These are phyloP conservation scores for Eupeodes latifasciatus DNA, from an alignment of 2,888 invertebrate genomes.

Conservation along the genomic window DNA sequence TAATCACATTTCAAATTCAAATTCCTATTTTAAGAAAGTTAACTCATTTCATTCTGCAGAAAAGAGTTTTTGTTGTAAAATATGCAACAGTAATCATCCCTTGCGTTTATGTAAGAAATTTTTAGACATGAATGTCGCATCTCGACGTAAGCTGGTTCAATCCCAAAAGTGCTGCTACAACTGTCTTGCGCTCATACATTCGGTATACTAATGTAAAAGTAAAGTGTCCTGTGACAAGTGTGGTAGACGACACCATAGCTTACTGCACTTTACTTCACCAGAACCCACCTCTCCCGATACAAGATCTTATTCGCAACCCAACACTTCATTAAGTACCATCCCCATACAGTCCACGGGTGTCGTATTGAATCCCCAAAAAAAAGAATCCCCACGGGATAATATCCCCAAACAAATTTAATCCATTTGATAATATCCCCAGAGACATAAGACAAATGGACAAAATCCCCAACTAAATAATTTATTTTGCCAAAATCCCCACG, in stretches of 20 bases:
- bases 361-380: no score
- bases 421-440: no score
- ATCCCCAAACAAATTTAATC: no score
- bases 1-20: background rate
- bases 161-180: slow-evolving; percentile 35
- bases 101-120: slow-evolving; percentile 28
- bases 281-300: background rate
- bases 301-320: background rate
- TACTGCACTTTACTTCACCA: slow-evolving; percentile 35
- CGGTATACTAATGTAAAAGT: slow-evolving; percentile 37
- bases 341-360: no score
- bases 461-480: no score
- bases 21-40: background rate
- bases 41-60: slow-evolving; percentile 2
- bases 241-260: slow-evolving; percentile 31
- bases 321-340: background rate
- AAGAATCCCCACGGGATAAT: no score
- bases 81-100: slow-evolving; percentile 30
- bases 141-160: slow-evolving; percentile 12
- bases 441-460: no score
- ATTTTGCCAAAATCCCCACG: no score
- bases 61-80: slow-evolving; percentile 10
- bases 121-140: slow-evolving; percentile 9
- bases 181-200: slow-evolving; percentile 10
- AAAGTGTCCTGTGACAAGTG: slow-evolving; percentile 26